Conservation (phyloP, 1,140 invertebrate species). For the Caerostris darwini region DNA sequence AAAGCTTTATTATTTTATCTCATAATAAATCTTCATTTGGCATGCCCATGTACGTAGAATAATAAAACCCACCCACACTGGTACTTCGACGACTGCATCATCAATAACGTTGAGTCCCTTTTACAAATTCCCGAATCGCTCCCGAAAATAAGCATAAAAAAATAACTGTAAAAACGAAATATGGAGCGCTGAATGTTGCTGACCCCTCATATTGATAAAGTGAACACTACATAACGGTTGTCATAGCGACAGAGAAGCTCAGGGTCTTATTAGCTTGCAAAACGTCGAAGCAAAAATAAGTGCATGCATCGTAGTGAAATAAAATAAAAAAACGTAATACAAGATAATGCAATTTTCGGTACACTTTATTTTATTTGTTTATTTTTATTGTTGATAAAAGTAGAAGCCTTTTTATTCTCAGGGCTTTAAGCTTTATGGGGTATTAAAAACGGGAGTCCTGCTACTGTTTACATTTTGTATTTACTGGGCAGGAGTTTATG, state of each 20-base stretch:
- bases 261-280: slow-evolving; percentile 2
- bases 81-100: not conserved
- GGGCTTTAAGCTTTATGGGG: not conserved
- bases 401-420: not conserved
- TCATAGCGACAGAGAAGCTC: not conserved
- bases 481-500: too few species aligned
- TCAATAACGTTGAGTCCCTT: slow-evolving; percentile 29
- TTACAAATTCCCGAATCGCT: slow-evolving; percentile 30
- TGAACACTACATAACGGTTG: slow-evolving; percentile 33
- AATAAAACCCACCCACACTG: not conserved
- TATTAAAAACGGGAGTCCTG: not conserved
- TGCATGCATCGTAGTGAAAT: not conserved
- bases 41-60: not conserved
- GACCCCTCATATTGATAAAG: slow-evolving; percentile 34
- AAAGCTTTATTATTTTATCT: slow-evolving; percentile 8
- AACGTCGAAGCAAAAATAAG: not conserved
- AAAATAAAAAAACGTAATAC: slow-evolving; percentile 2
- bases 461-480: not conserved
- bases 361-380: not conserved
- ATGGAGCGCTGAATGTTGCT: slow-evolving; percentile 40
- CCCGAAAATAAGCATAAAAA: not conserved
- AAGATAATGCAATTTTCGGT: slow-evolving; percentile 26
- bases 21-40: slow-evolving; percentile 55
- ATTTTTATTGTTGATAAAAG: slow-evolving; percentile 1
- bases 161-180: slow-evolving; percentile 32